Evolutionary conservation across 2,113 vertebrate species (phyloP), one percentile per base, ranked within the genome.

Genomic region (Erinaceus europaeus): DNA sequence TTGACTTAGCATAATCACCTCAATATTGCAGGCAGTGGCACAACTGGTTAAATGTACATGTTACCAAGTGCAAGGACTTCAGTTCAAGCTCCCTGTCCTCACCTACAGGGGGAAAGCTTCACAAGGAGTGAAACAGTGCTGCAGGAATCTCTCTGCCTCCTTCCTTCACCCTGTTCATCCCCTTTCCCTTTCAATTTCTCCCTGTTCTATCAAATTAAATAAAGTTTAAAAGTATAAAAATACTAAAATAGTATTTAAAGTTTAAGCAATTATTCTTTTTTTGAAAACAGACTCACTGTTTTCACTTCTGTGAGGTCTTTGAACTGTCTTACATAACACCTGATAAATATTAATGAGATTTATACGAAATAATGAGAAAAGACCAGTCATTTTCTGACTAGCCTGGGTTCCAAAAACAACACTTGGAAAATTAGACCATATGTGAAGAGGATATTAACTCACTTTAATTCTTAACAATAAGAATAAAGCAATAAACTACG

Each of bases 291-390:
- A 0, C n/a, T 71, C 14, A 44, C 52, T 76, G 36, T 25, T 34
- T 52, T 85, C 57, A 68, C 46, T 50, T 84, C 40, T 83, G 21
- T 65, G n/a, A 5, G 57, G 34, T 44, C 9, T 88, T n/a, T 68
- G 29, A 57, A 74, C 74, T 7, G 14, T 50, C 36, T 91, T 52
- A 67, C 4, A 14, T 62, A 71, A 85, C 18, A 85, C 27, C 21
- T 36, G 50, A 57, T 68, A 90, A 81, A 85, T 57, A 91, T 68
- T 74, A 27, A n/a, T 90, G 40, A 83, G 10, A 77, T 57, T 75
- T 89, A 77, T 48, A 55, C 10, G 20, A 6, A 34, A 38, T 69
- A 27, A 53, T 84, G 71, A 82, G 85, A 78, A 89, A 80, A 84
- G 23, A 73, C 1, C 20, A 25, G 25, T 64, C 36, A 76, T 82